phyloP scores from a whole-genome alignment of 2,797 vertebrate genomes.

The Sebastes cheni region DNA sequence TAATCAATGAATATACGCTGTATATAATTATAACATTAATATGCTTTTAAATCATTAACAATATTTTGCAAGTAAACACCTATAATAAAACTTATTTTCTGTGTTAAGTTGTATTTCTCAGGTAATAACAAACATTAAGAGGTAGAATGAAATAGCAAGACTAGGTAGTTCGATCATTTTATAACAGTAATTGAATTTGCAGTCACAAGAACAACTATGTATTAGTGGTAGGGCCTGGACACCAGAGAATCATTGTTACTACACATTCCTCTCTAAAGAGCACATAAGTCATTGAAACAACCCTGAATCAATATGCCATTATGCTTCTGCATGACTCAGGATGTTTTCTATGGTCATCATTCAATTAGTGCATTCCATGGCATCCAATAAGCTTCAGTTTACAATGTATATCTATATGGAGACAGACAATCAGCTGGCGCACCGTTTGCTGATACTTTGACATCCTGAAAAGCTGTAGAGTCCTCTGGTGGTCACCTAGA shows the following conservation, averaged over 20 bases:
- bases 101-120: background rate
- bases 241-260: conserved; percentile 16
- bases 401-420: background rate
- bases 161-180: background rate
- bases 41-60: background rate
- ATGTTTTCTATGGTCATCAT: conserved; percentile 13
- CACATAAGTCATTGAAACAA: background rate
- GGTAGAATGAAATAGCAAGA: background rate
- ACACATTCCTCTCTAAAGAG: conserved; percentile 44
- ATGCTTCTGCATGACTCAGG: conserved; percentile 34
- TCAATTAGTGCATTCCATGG: conserved; percentile 24
- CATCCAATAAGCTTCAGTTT: background rate
- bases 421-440: background rate
- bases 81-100: background rate
- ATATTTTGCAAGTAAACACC: background rate
- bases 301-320: conserved; percentile 20
- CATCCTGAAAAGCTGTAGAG: conserved; percentile 21
- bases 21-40: background rate
- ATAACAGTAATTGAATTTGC: conserved; percentile 9
- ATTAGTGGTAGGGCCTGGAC: background rate
- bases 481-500: conserved; percentile 54
- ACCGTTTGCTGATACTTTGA: background rate
- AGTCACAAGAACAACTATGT: conserved; percentile 19
- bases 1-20: background rate
- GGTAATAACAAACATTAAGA: background rate